phyloP scores from a whole-genome alignment of 2,888 invertebrate species.

The Campopleginae sp. region DNA sequence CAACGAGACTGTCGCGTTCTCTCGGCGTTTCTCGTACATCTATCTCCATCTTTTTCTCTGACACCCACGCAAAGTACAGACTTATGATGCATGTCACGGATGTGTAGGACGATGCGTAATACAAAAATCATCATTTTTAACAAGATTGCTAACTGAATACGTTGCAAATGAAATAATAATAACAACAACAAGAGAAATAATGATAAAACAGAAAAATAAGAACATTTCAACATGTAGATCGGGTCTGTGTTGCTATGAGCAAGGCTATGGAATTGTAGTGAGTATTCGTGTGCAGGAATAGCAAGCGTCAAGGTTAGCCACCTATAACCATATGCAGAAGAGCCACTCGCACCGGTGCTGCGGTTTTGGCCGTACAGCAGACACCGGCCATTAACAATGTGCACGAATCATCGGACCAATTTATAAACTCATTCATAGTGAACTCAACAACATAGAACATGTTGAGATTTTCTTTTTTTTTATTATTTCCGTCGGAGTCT shows the following conservation, averaged over 20 bases:
- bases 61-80: conserved; percentile 45
- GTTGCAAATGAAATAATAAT: not conserved
- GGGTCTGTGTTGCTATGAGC: not conserved
- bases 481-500: not conserved
- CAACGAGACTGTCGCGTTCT: conserved; percentile 13
- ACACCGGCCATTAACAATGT: conserved; percentile 15
- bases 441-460: not conserved
- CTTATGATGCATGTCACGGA: conserved; percentile 40
- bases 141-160: not conserved
- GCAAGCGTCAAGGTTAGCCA: conserved; percentile 79
- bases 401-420: conserved; percentile 22
- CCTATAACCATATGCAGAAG: conserved; percentile 72
- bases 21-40: conserved; percentile 12
- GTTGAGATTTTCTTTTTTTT: not conserved
- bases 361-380: conserved; percentile 37
- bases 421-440: not conserved
- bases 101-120: conserved; percentile 27
- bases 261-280: not conserved
- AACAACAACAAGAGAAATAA: not conserved
- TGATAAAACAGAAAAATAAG: not conserved
- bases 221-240: not conserved
- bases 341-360: conserved; percentile 41
- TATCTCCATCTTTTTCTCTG: conserved; percentile 24
- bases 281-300: conserved; percentile 21
- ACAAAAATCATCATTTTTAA: not conserved